Base-by-base conservation (phyloP, 2,797 vertebrate genomes). In the Falco columbarius region DNA sequence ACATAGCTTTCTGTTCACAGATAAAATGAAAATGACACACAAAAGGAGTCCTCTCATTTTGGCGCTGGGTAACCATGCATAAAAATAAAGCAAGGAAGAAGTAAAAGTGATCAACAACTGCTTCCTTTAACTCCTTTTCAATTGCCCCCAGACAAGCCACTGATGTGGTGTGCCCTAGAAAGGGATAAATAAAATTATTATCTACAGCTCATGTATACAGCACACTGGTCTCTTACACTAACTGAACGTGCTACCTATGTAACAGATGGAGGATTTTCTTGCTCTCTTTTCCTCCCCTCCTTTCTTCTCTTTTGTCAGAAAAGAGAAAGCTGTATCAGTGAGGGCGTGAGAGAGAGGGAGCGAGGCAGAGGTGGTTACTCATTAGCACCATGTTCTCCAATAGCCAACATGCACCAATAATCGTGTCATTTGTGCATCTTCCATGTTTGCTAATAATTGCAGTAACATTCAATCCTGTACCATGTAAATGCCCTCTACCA, bases 21-120 rank as follows among this genome's bases (percentile, higher is more conserved):
- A 94, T 54, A 81, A 94, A 95, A 94, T 51, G 93, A 83, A 91
- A 87, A 89, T 77, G 40, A 85, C 80, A 92, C 34, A 90, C 67
- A 91, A 67, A 84, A 94, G 70, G 9, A 49, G 74, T 65, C 55
- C 62, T 94, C 68, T 93, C 61, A 83, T 91, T 95, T 71, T 89
- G 65, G 72, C 49, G 36, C 67, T 85, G 92, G 52, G 54, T 79
- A 90, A 79, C 74, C 40, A 59, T 7, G 38, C 59, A 76, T 67
- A 93, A 92, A 95, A 97, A 96, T 58, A 63, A 80, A 96, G 71
- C 36, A 73, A 90, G 67, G 44, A 93, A 87, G 71, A 89, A 62
- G 29, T 27, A 32, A 44, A 80, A 95, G 65, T 66, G 56, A 89
- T 88, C 52, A 87, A 68, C 5, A 27, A 89, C 44, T 55, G 21